phyloP scores from a whole-genome alignment of 2,888 invertebrate genomes.

The Suillia variegata region DNA sequence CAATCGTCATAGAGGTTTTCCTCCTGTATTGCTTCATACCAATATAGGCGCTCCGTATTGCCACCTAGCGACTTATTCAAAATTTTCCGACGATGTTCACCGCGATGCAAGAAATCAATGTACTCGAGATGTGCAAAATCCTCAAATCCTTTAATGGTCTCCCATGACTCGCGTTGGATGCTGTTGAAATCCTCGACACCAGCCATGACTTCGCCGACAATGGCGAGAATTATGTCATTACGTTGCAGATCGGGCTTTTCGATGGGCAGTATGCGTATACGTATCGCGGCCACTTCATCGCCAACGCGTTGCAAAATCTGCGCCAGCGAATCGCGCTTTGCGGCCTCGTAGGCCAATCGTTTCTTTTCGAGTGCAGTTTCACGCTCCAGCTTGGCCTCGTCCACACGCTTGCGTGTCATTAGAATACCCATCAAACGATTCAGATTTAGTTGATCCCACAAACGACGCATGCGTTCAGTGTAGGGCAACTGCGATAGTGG shows the following conservation, averaged over 20 bases:
- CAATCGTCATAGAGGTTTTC: slow-evolving; percentile 42
- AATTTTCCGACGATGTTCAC: slow-evolving; percentile 47
- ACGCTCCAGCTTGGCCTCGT: slow-evolving; percentile 62
- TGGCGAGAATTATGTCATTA: slow-evolving; percentile 48
- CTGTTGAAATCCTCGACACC: slow-evolving; percentile 35
- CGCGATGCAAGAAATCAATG: slow-evolving; percentile 53
- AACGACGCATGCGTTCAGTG: slow-evolving; percentile 51
- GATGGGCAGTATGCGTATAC: slow-evolving; percentile 59
- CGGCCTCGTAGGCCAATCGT: slow-evolving; percentile 64
- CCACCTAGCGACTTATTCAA: slow-evolving; percentile 55
- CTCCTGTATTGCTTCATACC: slow-evolving; percentile 41
- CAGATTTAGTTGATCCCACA: slow-evolving; percentile 70
- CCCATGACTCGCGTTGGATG: slow-evolving; percentile 36
- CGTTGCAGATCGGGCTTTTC: slow-evolving; percentile 59
- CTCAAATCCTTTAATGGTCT: slow-evolving; percentile 35
- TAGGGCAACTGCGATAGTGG: slow-evolving; percentile 30
- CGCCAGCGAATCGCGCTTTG: slow-evolving; percentile 51
- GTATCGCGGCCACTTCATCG: slow-evolving; percentile 52
- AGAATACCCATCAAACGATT: slow-evolving; percentile 65
- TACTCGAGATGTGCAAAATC: slow-evolving; percentile 45
- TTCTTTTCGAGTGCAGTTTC: slow-evolving; percentile 71
- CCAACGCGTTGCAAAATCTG: slow-evolving; percentile 43
- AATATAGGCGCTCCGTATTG: slow-evolving; percentile 48
- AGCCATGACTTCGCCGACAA: slow-evolving; percentile 39
- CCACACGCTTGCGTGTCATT: slow-evolving; percentile 58